phyloP scores from a whole-genome alignment of 2,113 vertebrate species.

The Gavia stellata region DNA sequence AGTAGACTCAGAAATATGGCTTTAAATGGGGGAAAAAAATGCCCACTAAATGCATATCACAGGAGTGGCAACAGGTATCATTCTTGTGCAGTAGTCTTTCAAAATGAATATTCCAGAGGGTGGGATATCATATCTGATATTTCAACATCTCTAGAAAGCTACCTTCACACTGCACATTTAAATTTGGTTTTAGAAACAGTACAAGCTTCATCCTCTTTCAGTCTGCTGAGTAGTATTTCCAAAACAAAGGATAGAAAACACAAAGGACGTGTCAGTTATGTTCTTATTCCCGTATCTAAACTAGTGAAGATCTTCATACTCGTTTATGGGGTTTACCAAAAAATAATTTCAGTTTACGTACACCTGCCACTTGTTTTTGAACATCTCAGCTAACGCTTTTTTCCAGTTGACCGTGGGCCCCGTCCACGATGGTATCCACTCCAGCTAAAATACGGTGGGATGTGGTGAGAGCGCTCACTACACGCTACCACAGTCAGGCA shows the following conservation, averaged over 20 bases:
- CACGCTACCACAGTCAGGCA: background rate
- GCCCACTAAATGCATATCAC: background rate
- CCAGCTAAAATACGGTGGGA: background rate
- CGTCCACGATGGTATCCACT: background rate
- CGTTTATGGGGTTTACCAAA: background rate
- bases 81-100: background rate
- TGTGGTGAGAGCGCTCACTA: background rate
- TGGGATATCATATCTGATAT: background rate
- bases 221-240: background rate
- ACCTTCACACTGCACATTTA: background rate
- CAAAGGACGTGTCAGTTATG: too few relatives aligned
- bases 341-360: background rate
- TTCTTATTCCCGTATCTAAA: background rate
- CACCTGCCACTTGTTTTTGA: background rate
- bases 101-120: background rate
- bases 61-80: background rate
- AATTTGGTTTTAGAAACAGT: background rate
- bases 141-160: background rate
- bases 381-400: background rate
- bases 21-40: background rate
- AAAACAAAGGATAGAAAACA: background rate
- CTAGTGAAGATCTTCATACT: background rate
- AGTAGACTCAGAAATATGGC: background rate
- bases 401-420: background rate
- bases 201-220: background rate